phyloP scores from a whole-genome alignment of 1,140 invertebrate genomes.

The Neotoxoptera formosana region DNA sequence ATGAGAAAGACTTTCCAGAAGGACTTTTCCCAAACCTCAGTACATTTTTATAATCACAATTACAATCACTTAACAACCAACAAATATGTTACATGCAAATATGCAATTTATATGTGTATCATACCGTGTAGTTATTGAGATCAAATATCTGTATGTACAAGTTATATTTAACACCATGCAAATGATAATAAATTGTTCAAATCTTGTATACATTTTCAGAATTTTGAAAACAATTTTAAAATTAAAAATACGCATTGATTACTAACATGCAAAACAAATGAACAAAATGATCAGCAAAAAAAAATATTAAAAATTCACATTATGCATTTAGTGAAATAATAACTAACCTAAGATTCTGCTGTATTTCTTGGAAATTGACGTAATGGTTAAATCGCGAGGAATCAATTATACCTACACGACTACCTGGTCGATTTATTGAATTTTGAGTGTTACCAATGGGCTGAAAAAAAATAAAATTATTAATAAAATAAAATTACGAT shows the following conservation, averaged over 20 bases:
- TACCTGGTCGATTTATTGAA: constrained; percentile 67
- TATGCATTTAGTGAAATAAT: neutral
- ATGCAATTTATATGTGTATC: neutral
- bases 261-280: neutral
- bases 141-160: neutral
- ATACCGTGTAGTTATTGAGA: neutral
- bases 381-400: constrained; percentile 77
- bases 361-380: constrained; percentile 84
- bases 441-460: constrained; percentile 61
- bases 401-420: constrained; percentile 66
- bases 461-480: neutral
- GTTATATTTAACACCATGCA: constrained; percentile 7
- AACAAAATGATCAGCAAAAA: neutral
- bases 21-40: neutral
- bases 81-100: neutral
- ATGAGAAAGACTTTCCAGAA: neutral
- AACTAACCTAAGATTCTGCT: constrained; percentile 78
- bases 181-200: neutral
- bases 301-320: neutral
- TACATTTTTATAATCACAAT: neutral
- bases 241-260: neutral
- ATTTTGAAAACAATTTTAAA: neutral
- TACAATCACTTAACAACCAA: neutral
- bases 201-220: neutral
- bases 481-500: neutral